Conservation (phyloP, 2,888 invertebrate species). For the Conus canariensis region DNA sequence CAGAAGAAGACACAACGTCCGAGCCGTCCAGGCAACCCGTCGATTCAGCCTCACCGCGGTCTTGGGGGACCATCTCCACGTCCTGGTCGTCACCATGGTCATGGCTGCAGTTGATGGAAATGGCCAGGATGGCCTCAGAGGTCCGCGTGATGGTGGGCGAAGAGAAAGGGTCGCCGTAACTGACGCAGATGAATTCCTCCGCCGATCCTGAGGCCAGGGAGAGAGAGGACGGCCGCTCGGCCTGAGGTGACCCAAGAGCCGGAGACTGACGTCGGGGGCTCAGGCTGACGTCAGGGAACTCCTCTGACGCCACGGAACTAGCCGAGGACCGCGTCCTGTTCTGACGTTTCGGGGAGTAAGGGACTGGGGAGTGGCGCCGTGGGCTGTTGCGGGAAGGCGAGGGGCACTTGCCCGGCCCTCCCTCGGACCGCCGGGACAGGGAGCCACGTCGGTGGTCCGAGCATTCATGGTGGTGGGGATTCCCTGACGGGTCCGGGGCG, state of each 20-base stretch:
- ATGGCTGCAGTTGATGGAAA: slow-evolving; percentile 20
- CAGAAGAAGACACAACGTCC: background rate
- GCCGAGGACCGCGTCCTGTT: slow-evolving; percentile 21
- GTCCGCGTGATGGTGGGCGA: slow-evolving; percentile 28
- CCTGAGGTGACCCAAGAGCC: background rate
- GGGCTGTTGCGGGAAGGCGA: slow-evolving; percentile 37
- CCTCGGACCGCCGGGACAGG: slow-evolving; percentile 17
- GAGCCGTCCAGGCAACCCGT: background rate
- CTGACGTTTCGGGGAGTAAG: slow-evolving; percentile 35
- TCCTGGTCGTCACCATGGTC: background rate
- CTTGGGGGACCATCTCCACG: slow-evolving; percentile 18
- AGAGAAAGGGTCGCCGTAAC: slow-evolving; percentile 23
- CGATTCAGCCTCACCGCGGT: background rate
- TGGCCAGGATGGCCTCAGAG: slow-evolving; percentile 32
- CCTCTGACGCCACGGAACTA: slow-evolving; percentile 29
- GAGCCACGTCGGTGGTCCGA: background rate
- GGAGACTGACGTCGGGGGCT: slow-evolving; percentile 25
- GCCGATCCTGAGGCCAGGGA: slow-evolving; percentile 1
- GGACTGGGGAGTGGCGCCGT: slow-evolving; percentile 26
- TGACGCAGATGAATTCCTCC: slow-evolving; percentile 35
- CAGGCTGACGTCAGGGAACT: slow-evolving; percentile 3
- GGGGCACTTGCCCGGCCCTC: slow-evolving; percentile 30
- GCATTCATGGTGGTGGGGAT: background rate
- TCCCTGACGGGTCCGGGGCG: background rate
- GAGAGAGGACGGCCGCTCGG: background rate